Evolutionary conservation across 2,888 invertebrate genomes (phyloP).

Genomic region (Acleris emargana): DNA sequence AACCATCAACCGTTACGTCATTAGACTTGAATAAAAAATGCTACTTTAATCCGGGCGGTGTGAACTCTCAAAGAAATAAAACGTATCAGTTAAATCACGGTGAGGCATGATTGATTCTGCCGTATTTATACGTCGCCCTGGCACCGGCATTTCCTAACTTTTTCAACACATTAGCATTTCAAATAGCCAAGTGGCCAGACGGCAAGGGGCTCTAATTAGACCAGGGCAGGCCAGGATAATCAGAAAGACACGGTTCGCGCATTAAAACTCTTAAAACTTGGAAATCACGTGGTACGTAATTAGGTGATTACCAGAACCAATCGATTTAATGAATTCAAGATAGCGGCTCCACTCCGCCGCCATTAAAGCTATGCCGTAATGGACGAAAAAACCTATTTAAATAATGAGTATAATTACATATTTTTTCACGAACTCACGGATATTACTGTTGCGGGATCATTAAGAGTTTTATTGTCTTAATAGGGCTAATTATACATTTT

Average conservation of each 20-base stretch:
- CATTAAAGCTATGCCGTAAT: slow-evolving; percentile 77
- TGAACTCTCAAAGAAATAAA: slow-evolving; percentile 13
- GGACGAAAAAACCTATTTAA: slow-evolving; percentile 81
- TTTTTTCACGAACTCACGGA: slow-evolving; percentile 81
- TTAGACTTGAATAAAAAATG: slow-evolving; percentile 13
- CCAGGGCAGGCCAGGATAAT: slow-evolving; percentile 74
- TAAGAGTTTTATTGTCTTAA: slow-evolving; percentile 84
- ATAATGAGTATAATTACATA: slow-evolving; percentile 83
- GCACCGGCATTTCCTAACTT: slow-evolving; percentile 40
- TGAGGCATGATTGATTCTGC: slow-evolving; percentile 24
- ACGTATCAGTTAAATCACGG: slow-evolving; percentile 24
- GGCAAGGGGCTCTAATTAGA: slow-evolving; percentile 62
- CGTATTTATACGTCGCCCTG: slow-evolving; percentile 20
- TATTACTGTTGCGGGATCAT: slow-evolving; percentile 82
- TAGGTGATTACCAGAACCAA: slow-evolving; percentile 83
- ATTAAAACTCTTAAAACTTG: slow-evolving; percentile 75
- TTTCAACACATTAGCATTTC: slow-evolving; percentile 53
- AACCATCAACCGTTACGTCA: slow-evolving; percentile 19
- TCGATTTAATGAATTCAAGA: slow-evolving; percentile 82
- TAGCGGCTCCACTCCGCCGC: slow-evolving; percentile 73
- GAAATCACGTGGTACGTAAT: slow-evolving; percentile 77
- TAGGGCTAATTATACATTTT: slow-evolving; percentile 83
- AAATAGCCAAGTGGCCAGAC: slow-evolving; percentile 44
- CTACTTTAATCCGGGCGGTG: slow-evolving; percentile 13
- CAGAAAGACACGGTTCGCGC: slow-evolving; percentile 79